Base-by-base conservation (phyloP, 2,797 vertebrate species). In the Ambastaia sidthimunki region DNA sequence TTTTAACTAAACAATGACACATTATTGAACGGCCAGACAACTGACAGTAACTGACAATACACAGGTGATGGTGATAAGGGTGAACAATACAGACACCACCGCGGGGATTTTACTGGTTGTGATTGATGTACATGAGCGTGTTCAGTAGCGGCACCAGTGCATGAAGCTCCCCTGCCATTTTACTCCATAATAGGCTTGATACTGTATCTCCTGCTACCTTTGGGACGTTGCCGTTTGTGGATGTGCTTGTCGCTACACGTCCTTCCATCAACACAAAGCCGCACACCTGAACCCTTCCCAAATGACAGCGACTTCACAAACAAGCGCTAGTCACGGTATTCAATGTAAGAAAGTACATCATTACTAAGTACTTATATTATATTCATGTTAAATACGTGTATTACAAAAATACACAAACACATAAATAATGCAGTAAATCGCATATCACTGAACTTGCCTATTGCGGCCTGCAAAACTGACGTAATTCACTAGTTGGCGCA, bases 221-320 rank as follows among this genome's bases (percentile, higher is more conserved):
- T 0, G 90, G 88, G 92, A 83, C 55, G 2, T 60, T 1, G 6
- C 70, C 89, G 90, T 90, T 91, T 86, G 89, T 84, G 83, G 78
- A 67, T 80, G 83, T 80, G 74, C 94, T 66, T 93, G 93, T 91
- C 89, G 88, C 89, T 82, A 85, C 93, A 90, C 91, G 93, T 92
- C 80, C 84, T 70, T 83, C 84, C 79, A 85, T 90, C 90, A 87
- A 62, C 44, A 1, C 89, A 88, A 87, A 68, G n/a, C 21, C 23
- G 21, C 50, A 81, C 91, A 93, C 89, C 91, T 92, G 92, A 86
- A 86, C 87, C 87, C 69, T 16, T 63, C 71, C 63, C 63, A 47
- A 6, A 63, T 50, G 68, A 67, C 44, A 7, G 50, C 69, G 3
- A 37, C 11, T 1, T 50, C 65, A 77, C 19, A 71, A 78, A 78